Percentiles rank a stretch among this genome's conserved stretches.
These are phyloP conservation scores for Nestor notabilis DNA, from an alignment of 2,113 vertebrate genomes.

Conservation along the genomic window DNA sequence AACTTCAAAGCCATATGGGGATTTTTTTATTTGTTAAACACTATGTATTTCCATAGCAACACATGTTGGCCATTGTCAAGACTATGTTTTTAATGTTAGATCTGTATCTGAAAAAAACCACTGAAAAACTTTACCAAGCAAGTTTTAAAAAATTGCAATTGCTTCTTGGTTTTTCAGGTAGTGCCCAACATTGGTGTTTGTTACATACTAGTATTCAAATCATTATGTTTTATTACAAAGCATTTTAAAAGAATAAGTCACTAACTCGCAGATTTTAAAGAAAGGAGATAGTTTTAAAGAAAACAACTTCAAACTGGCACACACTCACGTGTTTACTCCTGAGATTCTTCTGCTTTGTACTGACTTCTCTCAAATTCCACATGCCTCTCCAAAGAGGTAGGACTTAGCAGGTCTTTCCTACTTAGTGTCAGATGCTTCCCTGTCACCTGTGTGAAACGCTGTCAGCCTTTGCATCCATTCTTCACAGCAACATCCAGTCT, in stretches of 20 bases:
- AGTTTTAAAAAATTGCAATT: neutral
- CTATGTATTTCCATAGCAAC: neutral
- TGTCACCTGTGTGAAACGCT: neutral
- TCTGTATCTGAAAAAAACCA: neutral
- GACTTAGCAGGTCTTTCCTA: neutral
- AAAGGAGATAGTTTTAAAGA: neutral
- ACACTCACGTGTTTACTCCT: fast-evolving
- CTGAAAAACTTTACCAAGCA: neutral
- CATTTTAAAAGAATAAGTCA: neutral
- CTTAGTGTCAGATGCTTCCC: neutral
- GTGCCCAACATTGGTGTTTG: neutral
- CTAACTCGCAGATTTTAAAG: neutral
- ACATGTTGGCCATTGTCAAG: neutral
- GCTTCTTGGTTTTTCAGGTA: neutral
- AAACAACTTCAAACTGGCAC: neutral
- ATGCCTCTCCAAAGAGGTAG: neutral
- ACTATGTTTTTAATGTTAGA: neutral
- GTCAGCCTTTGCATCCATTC: neutral
- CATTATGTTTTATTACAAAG: neutral
- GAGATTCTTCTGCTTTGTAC: neutral
- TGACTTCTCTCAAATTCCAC: neutral
- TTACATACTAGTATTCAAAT: neutral
- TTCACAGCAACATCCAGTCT: neutral
- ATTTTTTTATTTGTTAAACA: neutral
- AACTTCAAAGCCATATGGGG: neutral